A percentile compares a stretch with the other conserved stretches of the same genome.
Conservation (phyloP, 2,888 invertebrate genomes). For the Sphaerolaimus hirsutus region DNA sequence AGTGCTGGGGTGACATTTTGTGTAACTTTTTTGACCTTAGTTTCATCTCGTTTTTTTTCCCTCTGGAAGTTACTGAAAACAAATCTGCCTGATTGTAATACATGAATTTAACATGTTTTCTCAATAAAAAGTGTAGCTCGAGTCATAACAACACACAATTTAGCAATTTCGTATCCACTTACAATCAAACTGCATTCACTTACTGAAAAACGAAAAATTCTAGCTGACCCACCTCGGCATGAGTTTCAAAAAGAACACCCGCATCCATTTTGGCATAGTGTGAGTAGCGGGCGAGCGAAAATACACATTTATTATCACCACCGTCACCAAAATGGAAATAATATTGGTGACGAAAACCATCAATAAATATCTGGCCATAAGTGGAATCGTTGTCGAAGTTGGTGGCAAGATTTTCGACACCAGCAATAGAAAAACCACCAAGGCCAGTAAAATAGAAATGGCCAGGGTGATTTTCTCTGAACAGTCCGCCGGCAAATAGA, state of each 20-base stretch:
- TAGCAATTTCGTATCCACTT: too few relatives aligned
- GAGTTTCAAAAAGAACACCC: constrained; percentile 64
- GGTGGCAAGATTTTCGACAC: constrained; percentile 93
- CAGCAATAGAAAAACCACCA: constrained; percentile 91
- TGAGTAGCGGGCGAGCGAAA: constrained; percentile 89
- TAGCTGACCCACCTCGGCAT: constrained; percentile 43
- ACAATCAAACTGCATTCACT: too few relatives aligned
- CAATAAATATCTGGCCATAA: constrained; percentile 92
- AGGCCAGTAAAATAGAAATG: constrained; percentile 90
- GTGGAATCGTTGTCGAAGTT: constrained; percentile 81
- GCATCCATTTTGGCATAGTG: constrained; percentile 90
- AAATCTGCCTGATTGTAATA: too few relatives aligned
- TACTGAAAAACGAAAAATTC: too few relatives aligned
- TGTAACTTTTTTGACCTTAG: too few relatives aligned
- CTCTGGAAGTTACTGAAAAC: too few relatives aligned
- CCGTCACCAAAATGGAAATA: constrained; percentile 90
- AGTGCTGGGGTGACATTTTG: too few relatives aligned
- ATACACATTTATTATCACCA: constrained; percentile 96
- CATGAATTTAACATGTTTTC: too few relatives aligned
- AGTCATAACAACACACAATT: too few relatives aligned
- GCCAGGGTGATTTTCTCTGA: constrained; percentile 67
- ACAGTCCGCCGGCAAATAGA: constrained; percentile 80
- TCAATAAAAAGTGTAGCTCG: too few relatives aligned
- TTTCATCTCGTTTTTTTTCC: too few relatives aligned
- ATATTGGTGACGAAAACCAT: constrained; percentile 99